These are phyloP conservation scores for Xylocampa areola DNA, from an alignment of 2,888 invertebrate species.

Conservation along the genomic window DNA sequence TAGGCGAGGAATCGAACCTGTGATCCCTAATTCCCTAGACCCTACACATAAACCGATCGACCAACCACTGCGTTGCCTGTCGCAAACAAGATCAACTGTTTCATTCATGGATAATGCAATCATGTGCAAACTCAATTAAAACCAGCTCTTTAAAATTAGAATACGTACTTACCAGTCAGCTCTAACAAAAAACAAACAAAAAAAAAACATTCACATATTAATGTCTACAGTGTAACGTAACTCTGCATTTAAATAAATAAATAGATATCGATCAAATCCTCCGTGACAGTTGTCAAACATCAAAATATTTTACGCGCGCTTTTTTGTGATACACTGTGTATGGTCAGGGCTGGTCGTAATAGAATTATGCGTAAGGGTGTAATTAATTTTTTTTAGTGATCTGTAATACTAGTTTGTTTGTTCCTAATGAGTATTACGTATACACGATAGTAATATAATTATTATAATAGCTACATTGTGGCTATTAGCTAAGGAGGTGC, in stretches of 20 bases:
- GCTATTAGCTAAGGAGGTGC: too few species aligned
- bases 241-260: conserved; percentile 75
- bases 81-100: too few species aligned
- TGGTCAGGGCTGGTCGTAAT: conserved; percentile 72
- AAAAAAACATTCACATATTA: conserved; percentile 33
- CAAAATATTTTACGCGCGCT: conserved; percentile 88
- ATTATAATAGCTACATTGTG: too few species aligned
- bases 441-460: too few species aligned
- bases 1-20: too few species aligned
- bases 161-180: conserved; percentile 22
- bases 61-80: too few species aligned
- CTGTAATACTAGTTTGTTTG: too few species aligned
- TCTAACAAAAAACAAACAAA: conserved; percentile 8
- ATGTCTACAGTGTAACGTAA: conserved; percentile 46
- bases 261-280: conserved; percentile 82
- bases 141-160: conserved; percentile 20
- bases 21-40: too few species aligned
- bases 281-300: conserved; percentile 87
- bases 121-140: conserved; percentile 21
- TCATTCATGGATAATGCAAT: background rate
- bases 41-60: too few species aligned
- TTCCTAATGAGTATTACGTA: too few species aligned
- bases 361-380: conserved; percentile 39
- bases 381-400: background rate
- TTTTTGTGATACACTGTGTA: conserved; percentile 73